Evolutionary conservation across 2,113 vertebrate species (phyloP), one percentile per base, ranked within the genome.

Genomic region (Oryctolagus cuniculus): DNA sequence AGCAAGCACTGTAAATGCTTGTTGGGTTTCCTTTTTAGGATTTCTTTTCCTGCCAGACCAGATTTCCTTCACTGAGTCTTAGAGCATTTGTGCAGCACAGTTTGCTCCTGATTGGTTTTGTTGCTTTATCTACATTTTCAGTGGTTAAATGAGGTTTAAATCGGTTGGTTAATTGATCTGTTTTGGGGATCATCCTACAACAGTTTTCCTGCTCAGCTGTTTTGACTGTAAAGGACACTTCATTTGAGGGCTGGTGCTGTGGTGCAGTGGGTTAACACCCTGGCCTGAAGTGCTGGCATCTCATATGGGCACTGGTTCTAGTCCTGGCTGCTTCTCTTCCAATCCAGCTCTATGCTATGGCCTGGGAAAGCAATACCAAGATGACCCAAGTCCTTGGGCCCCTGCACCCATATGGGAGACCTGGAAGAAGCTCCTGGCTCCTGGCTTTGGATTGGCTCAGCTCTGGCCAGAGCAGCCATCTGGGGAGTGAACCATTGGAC

Each of bases 131-230:
- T 78, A 3, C 72, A 53, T 49, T 91, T 44, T 91, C 51, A 61
- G 3, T 63, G 93, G 34, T 77, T 95, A 53, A 3, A 1, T 27
- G 49, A 92, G 61, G 29, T 80, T 51, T 44, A 36, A 88, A 55
- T 55, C 75, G 36, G 36, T 61, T 86, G 75, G 53, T 93, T 94
- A 25, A 80, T 87, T 73, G 29, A 51, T 77, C 93, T 75, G 49
- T 44, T 83, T 38, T 13, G 34, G 15, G 49, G 61, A 11, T 17
- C 3, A 58, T 58, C 19, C 13, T 58, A 58, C 66, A 24, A 72
- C 22, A n/a, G 61, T n/a, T 90, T 74, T 70, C 36, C 73, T 97
- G 77, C 24, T 51, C 9, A 10, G 31, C 38, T 55, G n/a, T 16
- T 74, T 49, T 36, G 17, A 83, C n/a, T 75, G 24, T 44, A 9